Conservation (phyloP, 2,113 vertebrate species). For the Cephalophus harveyi region DNA sequence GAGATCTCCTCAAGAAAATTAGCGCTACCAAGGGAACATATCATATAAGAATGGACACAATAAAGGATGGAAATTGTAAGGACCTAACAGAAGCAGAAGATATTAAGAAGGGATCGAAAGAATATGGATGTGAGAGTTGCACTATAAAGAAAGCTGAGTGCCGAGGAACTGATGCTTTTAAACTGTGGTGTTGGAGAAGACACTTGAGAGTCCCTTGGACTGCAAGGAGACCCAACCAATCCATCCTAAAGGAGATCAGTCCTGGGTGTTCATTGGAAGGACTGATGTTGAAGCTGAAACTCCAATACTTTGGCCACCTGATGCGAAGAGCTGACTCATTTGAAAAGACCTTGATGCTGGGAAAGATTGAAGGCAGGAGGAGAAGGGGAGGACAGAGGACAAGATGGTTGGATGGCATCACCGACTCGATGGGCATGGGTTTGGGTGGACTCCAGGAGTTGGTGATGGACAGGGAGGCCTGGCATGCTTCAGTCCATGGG, state of each 20-base stretch:
- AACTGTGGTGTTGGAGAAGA: background rate
- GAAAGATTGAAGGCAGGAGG: background rate
- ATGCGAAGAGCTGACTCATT: fast-evolving
- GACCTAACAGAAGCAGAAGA: background rate
- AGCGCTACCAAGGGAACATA: background rate
- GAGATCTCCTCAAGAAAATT: background rate
- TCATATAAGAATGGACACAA: background rate
- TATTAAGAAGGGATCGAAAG: background rate
- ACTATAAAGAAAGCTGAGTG: background rate
- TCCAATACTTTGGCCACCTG: background rate
- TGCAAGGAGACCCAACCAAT: background rate
- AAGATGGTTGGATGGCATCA: background rate
- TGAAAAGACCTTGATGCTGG: background rate
- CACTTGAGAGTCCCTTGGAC: background rate
- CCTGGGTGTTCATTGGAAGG: background rate
- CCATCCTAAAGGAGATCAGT: background rate
- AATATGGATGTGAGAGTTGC: background rate
- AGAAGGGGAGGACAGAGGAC: fast-evolving
- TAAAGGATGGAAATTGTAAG: background rate
- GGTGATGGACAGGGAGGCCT: background rate
- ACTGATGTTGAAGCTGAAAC: background rate
- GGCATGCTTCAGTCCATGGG: background rate
- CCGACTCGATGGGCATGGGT: fast-evolving
- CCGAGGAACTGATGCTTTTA: background rate
- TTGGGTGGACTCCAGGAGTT: background rate